Evolutionary conservation across 1,140 invertebrate species (phyloP).

Genomic region (Brachionus angularis): DNA sequence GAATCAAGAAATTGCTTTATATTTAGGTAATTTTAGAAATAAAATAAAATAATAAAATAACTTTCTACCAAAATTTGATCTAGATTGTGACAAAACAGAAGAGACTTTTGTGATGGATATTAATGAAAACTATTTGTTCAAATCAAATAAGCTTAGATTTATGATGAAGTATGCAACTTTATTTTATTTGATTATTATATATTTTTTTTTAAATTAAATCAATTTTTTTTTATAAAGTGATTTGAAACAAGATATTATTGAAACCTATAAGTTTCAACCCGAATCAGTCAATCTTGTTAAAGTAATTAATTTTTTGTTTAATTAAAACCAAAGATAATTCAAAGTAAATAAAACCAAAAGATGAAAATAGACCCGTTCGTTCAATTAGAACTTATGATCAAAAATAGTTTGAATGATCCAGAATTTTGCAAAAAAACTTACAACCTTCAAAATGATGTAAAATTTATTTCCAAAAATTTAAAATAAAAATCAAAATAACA

Average conservation of each 20-base stretch:
- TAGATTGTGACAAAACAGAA: conserved; percentile 34
- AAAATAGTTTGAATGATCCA: conserved; percentile 10
- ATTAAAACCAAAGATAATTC: not conserved
- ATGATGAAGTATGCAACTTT: conserved; percentile 20
- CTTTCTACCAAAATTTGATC: not conserved
- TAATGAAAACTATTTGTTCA: conserved; percentile 31
- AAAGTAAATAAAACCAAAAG: conserved; percentile 1
- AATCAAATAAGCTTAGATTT: conserved; percentile 30
- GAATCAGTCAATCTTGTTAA: conserved; percentile 13
- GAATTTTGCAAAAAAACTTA: conserved; percentile 14
- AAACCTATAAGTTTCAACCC: conserved; percentile 1
- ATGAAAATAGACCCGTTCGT: conserved; percentile 22
- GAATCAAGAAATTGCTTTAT: not conserved
- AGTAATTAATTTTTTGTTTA: not conserved
- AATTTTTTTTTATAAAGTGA: conserved; percentile 1
- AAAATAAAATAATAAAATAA: not conserved
- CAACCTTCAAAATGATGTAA: conserved; percentile 5
- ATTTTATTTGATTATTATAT: too few species aligned
- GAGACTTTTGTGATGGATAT: not conserved
- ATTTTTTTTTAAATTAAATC: too few species aligned
- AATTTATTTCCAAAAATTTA: too few species aligned
- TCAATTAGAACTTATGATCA: conserved; percentile 24
- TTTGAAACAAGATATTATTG: conserved; percentile 8
- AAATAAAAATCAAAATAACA: too few species aligned
- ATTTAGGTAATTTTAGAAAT: conserved; percentile 1